Evolutionary conservation across 2,797 vertebrate species (phyloP).

Genomic region (Octomys mimax): DNA sequence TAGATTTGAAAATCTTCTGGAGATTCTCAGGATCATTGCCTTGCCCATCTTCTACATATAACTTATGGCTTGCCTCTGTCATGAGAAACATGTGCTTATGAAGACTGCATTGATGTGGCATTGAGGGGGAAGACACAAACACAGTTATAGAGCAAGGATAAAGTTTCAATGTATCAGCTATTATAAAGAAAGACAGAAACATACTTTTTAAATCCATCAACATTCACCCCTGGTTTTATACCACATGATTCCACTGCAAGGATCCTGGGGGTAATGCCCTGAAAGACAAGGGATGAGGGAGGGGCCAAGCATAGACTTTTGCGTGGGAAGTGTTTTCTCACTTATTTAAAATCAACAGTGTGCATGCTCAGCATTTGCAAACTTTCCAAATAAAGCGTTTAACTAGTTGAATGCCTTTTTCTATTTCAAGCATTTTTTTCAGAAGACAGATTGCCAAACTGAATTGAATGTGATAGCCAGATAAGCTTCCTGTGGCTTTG

Average conservation of each 20-base stretch:
- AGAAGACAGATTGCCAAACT: background rate
- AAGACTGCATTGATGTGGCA: background rate
- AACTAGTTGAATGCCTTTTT: conserved; percentile 24
- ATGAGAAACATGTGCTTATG: background rate
- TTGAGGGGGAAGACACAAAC: background rate
- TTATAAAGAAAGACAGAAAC: conserved; percentile 39
- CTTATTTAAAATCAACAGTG: conserved; percentile 19
- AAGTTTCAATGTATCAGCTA: conserved; percentile 3
- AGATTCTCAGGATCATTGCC: too few species aligned
- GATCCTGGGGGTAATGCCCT: background rate
- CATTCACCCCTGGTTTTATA: background rate
- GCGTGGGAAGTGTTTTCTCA: background rate
- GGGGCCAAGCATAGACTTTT: background rate
- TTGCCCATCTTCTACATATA: too few species aligned
- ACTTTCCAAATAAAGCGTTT: conserved; percentile 44
- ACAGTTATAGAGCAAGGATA: background rate
- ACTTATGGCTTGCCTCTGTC: too few species aligned
- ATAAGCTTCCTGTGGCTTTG: background rate
- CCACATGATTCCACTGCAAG: background rate
- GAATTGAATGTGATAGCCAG: background rate
- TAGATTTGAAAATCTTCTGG: too few species aligned
- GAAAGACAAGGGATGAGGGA: background rate
- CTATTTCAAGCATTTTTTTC: conserved; percentile 37
- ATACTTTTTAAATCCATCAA: background rate
- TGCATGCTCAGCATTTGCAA: background rate